Conservation (phyloP, 1,140 invertebrate genomes). For the Temnothorax longispinosus region DNA sequence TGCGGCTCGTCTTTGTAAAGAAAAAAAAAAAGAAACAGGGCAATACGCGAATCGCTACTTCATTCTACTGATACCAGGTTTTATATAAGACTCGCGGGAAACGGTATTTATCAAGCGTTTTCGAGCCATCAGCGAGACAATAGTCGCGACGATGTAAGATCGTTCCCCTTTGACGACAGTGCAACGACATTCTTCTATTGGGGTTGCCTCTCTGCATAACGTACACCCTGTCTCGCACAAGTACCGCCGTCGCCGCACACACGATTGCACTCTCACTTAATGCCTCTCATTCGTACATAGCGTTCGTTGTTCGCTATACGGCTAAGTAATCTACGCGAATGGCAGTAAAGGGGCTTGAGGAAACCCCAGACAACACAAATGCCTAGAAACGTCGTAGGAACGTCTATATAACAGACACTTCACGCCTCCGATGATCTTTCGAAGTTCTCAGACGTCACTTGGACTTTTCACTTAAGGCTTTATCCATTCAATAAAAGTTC, state of each 20-base stretch:
- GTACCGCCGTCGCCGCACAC: background rate
- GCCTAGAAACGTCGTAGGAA: background rate
- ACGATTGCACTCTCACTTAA: constrained; percentile 19
- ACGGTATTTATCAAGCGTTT: constrained; percentile 38
- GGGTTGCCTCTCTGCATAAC: background rate
- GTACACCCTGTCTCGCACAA: constrained; percentile 14
- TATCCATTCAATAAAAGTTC: background rate
- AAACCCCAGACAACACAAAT: constrained; percentile 11
- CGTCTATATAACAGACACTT: background rate
- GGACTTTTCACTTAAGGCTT: background rate
- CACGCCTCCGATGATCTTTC: background rate
- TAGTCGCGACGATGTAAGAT: constrained; percentile 40
- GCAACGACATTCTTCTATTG: constrained; percentile 31
- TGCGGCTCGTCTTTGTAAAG: background rate
- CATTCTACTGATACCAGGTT: background rate
- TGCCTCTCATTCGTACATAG: background rate
- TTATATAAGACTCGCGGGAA: constrained; percentile 33
- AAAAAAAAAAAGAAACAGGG: background rate
- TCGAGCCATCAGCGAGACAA: constrained; percentile 11
- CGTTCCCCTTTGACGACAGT: constrained; percentile 19
- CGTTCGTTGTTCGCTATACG: background rate
- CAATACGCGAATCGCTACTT: background rate
- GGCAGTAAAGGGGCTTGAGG: background rate
- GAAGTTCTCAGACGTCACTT: background rate
- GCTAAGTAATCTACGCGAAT: constrained; percentile 20